Evolutionary conservation across 2,113 vertebrate species (phyloP), one percentile per base, ranked within the genome.

Genomic region (Ochotona princeps): DNA sequence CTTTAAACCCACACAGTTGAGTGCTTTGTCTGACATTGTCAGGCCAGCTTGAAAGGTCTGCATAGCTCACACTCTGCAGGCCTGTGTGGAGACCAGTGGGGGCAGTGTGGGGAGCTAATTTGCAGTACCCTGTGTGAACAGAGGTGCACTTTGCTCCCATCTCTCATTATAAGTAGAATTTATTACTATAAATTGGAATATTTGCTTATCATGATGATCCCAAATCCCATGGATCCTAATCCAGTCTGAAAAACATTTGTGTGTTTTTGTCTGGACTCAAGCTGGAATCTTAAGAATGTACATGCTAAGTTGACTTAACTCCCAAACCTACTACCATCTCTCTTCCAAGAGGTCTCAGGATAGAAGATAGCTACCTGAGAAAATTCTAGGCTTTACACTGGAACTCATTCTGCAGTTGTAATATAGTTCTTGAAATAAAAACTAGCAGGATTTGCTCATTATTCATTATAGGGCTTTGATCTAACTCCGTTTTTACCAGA

Each of bases 381-480:
- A 79, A 95, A 12, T 4, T 7, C 8, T 80, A 17, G 15, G 7
- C 38, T 74, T 93, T 75, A 75, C 26, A 20, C 82, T 82, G 47
- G 23, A 60, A 78, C 78, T 87, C 49, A 79, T n/a, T 91, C 8
- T 81, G 23, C 60, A 84, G 30, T 9, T 88, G 49, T 75, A 70
- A 91, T 63, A 69, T 25, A 47, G 79, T 89, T 88, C 30, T 54
- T 91, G 32, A 73, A 87, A 90, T 69, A 57, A 79, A 92, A 69
- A 83, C 28, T n/a, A 65, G 44, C 57, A 87, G 13, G 80, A 63
- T 3, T 32, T 32, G 72, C 28, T 85, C 75, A 75, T 83, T 86
- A 47, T 79, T 83, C 38, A 88, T 30, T 63, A 44, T 25, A 13
- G 20, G 26, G 21, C 23, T 66, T 4, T 18, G 57, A 1, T 38